These are phyloP conservation scores for Cyaniris semiargus DNA, from an alignment of 2,888 invertebrate genomes.

Conservation along the genomic window DNA sequence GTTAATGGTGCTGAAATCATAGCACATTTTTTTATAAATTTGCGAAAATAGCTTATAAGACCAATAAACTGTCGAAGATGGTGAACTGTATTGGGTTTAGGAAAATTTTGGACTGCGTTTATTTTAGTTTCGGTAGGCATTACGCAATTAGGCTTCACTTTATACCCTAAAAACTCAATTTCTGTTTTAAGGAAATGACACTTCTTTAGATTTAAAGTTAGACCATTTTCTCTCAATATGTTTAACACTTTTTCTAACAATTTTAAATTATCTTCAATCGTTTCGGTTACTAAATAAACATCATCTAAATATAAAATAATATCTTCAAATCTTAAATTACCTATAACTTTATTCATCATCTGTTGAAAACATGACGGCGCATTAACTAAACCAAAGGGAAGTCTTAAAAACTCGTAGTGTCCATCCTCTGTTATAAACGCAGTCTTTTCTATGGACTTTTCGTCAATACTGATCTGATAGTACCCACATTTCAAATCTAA, in stretches of 20 bases:
- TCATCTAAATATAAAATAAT: constrained; percentile 37
- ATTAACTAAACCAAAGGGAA: constrained; percentile 39
- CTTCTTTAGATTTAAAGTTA: constrained; percentile 46
- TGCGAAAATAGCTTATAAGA: constrained; percentile 47
- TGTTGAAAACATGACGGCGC: constrained; percentile 33
- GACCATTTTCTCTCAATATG: constrained; percentile 38
- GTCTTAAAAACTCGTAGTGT: constrained; percentile 52
- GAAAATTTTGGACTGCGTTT: constrained; percentile 41
- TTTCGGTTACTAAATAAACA: constrained; percentile 12
- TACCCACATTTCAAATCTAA: constrained; percentile 22
- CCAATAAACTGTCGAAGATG: constrained; percentile 45
- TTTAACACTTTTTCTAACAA: constrained; percentile 34
- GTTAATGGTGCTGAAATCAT: no score
- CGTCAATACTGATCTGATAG: constrained; percentile 11
- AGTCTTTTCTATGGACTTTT: constrained; percentile 50
- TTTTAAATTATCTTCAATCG: constrained; percentile 7
- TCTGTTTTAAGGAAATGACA: constrained; percentile 43
- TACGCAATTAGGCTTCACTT: constrained; percentile 37
- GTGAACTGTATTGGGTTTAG: constrained; percentile 41
- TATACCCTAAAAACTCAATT: constrained; percentile 44
- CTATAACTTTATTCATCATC: constrained; percentile 37
- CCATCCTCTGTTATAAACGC: constrained; percentile 55
- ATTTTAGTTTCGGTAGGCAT: constrained; percentile 42
- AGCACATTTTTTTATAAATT: constrained; percentile 49
- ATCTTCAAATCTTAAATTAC: constrained; percentile 37